phyloP scores from a whole-genome alignment of 2,888 invertebrate genomes.

The Lasioglossum calceatum region DNA sequence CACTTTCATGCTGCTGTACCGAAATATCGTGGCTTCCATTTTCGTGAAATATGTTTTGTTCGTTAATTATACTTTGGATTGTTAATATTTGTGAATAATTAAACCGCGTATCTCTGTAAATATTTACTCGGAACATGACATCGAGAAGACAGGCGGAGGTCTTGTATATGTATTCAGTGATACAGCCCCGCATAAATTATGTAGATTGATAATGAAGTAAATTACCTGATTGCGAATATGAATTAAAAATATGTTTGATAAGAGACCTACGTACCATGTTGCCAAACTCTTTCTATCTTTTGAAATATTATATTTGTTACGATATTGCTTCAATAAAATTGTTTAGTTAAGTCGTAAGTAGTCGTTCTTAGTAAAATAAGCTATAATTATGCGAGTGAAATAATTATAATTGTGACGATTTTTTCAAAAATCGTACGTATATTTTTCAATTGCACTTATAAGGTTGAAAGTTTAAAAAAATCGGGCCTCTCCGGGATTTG shows the following conservation, averaged over 20 bases:
- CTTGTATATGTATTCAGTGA: conserved; percentile 2
- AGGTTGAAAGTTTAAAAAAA: conserved; percentile 50
- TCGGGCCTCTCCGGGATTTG: conserved; percentile 85
- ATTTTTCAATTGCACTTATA: neutral
- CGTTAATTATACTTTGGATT: neutral
- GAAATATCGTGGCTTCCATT: neutral
- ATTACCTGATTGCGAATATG: conserved; percentile 9
- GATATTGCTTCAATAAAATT: neutral
- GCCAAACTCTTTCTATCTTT: neutral
- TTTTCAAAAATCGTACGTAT: neutral
- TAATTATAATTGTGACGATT: neutral
- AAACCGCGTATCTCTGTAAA: neutral
- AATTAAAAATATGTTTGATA: conserved; percentile 12
- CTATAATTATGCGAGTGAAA: neutral
- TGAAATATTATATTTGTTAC: neutral
- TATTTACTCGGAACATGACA: neutral
- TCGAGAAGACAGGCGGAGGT: neutral
- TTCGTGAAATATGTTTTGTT: neutral
- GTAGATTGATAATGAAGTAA: conserved; percentile 8
- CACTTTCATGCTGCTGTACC: neutral
- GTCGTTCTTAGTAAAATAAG: neutral
- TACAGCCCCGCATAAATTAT: neutral
- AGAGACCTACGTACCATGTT: neutral
- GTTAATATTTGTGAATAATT: neutral
- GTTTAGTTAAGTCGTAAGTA: neutral